Evolutionary conservation across 2,888 invertebrate genomes (phyloP), one percentile per base, ranked within the genome.

Genomic region (Phasia obesa): DNA sequence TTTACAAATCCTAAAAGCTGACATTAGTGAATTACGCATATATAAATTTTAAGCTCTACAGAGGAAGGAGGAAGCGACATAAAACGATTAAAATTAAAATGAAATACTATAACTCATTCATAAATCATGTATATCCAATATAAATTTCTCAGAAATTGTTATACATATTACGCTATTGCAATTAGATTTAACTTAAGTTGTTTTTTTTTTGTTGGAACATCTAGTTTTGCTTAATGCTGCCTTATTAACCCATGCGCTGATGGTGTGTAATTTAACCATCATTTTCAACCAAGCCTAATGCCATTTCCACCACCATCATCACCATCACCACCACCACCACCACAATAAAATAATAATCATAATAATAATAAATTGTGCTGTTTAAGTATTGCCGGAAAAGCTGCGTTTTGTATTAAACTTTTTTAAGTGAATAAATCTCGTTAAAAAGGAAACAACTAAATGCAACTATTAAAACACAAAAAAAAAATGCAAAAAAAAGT

Each of bases 401-500:
- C 7, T 70, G 62, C 69, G 35, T 69, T 69, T 53, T 59, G 38
- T 59, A 76, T 69, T 69, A 59, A 67, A 73, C 17, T 7, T 47
- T 35, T 35, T 35, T 35, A 59, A 6, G 0, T 21, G 4, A 35
- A 57, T 65, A 75, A 69, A 76, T 60, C 60, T 67, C 38, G 47
- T 38, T 57, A 38, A 51, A 74, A 51, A 31, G 76, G 76, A 60
- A 77, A 62, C 44, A 64, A 53, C 77, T 60, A 55, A 23, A 64
- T 55, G 27, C 55, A 74, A 62, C 19, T 23, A 25, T 17, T 42
- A 55, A 51, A 47, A 6, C 62, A 31, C n/a, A 60, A 11, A 38
- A 31, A 53, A 60, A 60, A 44, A 17, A 44, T 17, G 44, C n/a
- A 15, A 19, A 31, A 19, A 31, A 62, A 57, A 62, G 19, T 69